These are phyloP conservation scores for Eudemis profundana DNA, from an alignment of 2,888 invertebrate species.

Conservation along the genomic window DNA sequence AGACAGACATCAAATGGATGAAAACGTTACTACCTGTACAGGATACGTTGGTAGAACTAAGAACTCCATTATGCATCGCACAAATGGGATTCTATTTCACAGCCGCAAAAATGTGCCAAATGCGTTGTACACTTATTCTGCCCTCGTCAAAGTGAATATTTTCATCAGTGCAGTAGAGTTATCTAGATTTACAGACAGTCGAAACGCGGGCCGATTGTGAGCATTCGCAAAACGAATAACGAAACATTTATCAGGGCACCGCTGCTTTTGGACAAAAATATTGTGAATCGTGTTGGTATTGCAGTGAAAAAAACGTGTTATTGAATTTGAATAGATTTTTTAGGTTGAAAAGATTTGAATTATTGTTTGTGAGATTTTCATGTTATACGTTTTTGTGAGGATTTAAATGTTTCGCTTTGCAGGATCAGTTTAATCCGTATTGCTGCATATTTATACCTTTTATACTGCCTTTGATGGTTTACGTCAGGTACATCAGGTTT, in stretches of 20 bases:
- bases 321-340: slow-evolving; percentile 34
- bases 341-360: slow-evolving; percentile 20
- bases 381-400: slow-evolving; percentile 9
- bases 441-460: slow-evolving; percentile 4
- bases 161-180: slow-evolving; percentile 49
- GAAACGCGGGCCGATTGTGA: slow-evolving; percentile 48
- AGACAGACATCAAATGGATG: slow-evolving; percentile 34
- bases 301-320: slow-evolving; percentile 35
- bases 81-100: slow-evolving; percentile 42
- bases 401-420: slow-evolving; percentile 9
- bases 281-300: slow-evolving; percentile 31
- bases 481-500: background rate
- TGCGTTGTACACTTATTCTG: slow-evolving; percentile 45
- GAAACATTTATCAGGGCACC: slow-evolving; percentile 49
- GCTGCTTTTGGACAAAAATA: slow-evolving; percentile 39
- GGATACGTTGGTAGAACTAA: slow-evolving; percentile 19
- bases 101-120: slow-evolving; percentile 44
- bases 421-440: slow-evolving; percentile 6
- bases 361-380: slow-evolving; percentile 27
- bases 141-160: slow-evolving; percentile 49
- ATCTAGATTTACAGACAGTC: slow-evolving; percentile 47
- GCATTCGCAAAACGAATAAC: slow-evolving; percentile 51
- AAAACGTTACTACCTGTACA: slow-evolving; percentile 38
- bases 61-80: slow-evolving; percentile 37
- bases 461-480: background rate